Base-by-base conservation (phyloP, 2,888 invertebrate species). In the Mesorhabditis sp. region DNA sequence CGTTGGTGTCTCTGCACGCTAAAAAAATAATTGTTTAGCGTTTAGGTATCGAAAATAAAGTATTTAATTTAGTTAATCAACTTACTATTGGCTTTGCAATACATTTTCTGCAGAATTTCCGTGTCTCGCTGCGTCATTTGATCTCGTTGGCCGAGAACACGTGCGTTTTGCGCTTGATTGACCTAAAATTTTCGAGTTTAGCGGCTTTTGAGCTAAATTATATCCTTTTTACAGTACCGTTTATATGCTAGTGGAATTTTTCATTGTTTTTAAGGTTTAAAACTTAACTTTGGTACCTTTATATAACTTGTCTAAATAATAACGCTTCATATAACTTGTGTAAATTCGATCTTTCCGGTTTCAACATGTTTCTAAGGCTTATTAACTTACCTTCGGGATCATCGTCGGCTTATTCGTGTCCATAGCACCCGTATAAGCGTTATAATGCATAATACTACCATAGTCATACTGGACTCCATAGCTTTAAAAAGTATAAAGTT, bases 401-500 rank as follows among this genome's bases (percentile, higher is more conserved):
- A 83, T 83, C 10, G 83, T 83, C 4, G 78, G 79, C 45, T 78
- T 79, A 4, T 73, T 73, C 7, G 77, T 76, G 45, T 76, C 73
- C 28, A 80, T 74, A 5, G 80, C 77, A 5, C 79, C 82, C 4
- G 80, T 84, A 66, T 78, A 80, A 0, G 75, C 75, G 61, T 80
- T 75, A 65, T 84, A 84, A 67, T 84, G 84, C 84, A 84, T 84
- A 41, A 84, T 82, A 66, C 76, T 75, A 45, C 80, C 79, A 71
- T 83, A 84, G 6, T 76, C 80, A 64, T 80, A 82, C 58, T 72
- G 72, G 7, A 78, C 74, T 50, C 81, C 82, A 69, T 81, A 82
- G 5, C 80, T 81, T 43, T 68, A 76, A 68, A n/a, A 6, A 42
- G n/a, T 10, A 10, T 13, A 13, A 50, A 13, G 1, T 50, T 2